phyloP scores from a whole-genome alignment of 2,797 vertebrate genomes.

The Sylvilagus floridanus region DNA sequence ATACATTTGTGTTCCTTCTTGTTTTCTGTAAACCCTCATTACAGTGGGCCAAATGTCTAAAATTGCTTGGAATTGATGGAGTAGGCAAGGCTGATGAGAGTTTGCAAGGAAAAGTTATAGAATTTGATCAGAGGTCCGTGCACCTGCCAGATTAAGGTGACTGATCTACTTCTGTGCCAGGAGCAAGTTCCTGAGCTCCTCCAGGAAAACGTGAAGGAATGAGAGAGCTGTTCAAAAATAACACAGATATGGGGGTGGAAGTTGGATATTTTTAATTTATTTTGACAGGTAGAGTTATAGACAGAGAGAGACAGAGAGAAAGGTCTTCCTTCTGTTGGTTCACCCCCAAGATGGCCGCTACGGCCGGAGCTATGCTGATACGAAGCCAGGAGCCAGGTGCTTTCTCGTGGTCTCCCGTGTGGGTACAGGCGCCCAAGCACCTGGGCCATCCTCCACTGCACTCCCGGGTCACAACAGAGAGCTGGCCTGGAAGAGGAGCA shows the following conservation, averaged over 20 bases:
- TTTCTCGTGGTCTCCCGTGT: too few species aligned
- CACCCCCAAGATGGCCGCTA: too few species aligned
- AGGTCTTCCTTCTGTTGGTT: too few species aligned
- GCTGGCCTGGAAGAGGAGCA: too few species aligned
- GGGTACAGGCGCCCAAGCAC: too few species aligned
- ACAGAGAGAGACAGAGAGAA: too few species aligned
- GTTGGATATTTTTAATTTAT: too few species aligned
- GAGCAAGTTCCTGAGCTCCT: conserved; percentile 44
- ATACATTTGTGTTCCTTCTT: background rate
- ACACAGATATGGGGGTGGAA: background rate
- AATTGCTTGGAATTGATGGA: conserved; percentile 40
- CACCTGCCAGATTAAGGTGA: background rate
- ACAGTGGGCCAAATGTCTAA: background rate
- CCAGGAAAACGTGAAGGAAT: conserved; percentile 40
- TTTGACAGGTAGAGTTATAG: too few species aligned
- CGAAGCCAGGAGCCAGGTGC: too few species aligned
- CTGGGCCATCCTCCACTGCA: too few species aligned
- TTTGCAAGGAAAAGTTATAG: background rate
- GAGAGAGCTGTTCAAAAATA: background rate
- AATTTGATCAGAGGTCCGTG: background rate
- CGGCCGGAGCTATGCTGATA: too few species aligned
- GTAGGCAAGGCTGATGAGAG: background rate
- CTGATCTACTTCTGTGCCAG: conserved; percentile 26
- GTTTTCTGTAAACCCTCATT: conserved; percentile 24
- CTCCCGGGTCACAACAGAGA: too few species aligned